Evolutionary conservation across 2,113 vertebrate genomes (phyloP).

Genomic region (Periophthalmodon schlosseri): DNA sequence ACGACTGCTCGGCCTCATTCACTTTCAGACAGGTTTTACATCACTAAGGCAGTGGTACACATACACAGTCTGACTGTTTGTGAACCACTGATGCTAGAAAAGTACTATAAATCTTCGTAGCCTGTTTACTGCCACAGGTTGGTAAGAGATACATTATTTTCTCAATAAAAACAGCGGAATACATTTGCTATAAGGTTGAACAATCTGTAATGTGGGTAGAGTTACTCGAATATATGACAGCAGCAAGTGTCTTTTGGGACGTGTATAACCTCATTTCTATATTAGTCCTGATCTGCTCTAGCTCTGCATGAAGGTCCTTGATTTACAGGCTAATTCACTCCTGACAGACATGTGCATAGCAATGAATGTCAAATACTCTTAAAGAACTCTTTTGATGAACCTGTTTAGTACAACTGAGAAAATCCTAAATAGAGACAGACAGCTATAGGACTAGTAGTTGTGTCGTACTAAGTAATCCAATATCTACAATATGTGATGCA

Average conservation of each 20-base stretch:
- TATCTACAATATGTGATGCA: no score
- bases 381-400: background rate
- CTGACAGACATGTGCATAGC: conserved; percentile 24
- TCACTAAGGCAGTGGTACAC: background rate
- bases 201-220: conserved; percentile 41
- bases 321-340: conserved; percentile 28
- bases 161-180: conserved; percentile 8
- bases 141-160: conserved; percentile 19
- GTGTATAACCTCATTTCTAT: conserved; percentile 74
- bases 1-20: conserved; percentile 9
- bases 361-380: conserved; percentile 7
- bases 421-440: background rate
- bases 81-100: conserved; percentile 35
- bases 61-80: conserved; percentile 12
- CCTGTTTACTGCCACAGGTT: conserved; percentile 37
- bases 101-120: conserved; percentile 14
- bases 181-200: conserved; percentile 16
- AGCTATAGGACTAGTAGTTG: background rate
- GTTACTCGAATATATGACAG: conserved; percentile 61
- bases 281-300: conserved; percentile 62
- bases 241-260: conserved; percentile 57
- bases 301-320: conserved; percentile 59
- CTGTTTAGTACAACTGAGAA: background rate
- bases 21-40: conserved; percentile 5
- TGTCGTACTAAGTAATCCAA: background rate